phyloP scores from a whole-genome alignment of 2,113 vertebrate genomes.

The Sturnira hondurensis region DNA sequence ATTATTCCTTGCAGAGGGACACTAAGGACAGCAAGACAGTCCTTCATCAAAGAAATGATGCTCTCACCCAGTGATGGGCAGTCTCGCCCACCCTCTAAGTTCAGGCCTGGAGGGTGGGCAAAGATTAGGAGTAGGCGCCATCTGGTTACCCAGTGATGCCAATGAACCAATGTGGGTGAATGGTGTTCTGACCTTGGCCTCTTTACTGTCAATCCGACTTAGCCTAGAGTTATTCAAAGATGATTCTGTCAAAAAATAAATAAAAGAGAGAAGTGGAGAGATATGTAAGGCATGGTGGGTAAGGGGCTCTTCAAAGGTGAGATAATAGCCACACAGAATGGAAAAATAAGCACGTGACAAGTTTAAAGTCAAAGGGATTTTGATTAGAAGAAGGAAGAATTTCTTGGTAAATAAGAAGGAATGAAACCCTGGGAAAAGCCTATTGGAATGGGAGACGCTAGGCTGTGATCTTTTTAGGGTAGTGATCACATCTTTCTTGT shows the following conservation, averaged over 20 bases:
- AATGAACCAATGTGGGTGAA: not conserved
- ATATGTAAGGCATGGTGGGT: not conserved
- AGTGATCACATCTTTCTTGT: not conserved
- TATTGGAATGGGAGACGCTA: not conserved
- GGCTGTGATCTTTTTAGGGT: not conserved
- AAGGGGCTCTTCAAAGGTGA: not conserved
- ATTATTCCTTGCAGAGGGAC: not conserved
- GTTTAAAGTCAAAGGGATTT: not conserved
- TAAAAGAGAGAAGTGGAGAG: not conserved
- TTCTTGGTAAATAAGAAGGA: not conserved
- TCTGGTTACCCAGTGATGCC: not conserved
- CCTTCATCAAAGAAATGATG: not conserved
- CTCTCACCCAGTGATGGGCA: not conserved
- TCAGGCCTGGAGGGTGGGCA: not conserved
- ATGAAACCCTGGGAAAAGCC: not conserved
- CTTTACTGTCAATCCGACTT: not conserved
- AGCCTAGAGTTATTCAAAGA: not conserved
- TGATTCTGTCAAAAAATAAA: not conserved
- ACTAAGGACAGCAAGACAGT: not conserved
- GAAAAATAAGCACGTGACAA: not conserved
- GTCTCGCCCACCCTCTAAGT: not conserved
- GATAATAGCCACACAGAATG: not conserved
- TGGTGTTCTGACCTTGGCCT: slow-evolving; percentile 34
- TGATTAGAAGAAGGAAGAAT: not conserved
- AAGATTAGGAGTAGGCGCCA: not conserved